These are phyloP conservation scores for Sturnira hondurensis DNA, from an alignment of 2,113 vertebrate genomes.

Conservation along the genomic window DNA sequence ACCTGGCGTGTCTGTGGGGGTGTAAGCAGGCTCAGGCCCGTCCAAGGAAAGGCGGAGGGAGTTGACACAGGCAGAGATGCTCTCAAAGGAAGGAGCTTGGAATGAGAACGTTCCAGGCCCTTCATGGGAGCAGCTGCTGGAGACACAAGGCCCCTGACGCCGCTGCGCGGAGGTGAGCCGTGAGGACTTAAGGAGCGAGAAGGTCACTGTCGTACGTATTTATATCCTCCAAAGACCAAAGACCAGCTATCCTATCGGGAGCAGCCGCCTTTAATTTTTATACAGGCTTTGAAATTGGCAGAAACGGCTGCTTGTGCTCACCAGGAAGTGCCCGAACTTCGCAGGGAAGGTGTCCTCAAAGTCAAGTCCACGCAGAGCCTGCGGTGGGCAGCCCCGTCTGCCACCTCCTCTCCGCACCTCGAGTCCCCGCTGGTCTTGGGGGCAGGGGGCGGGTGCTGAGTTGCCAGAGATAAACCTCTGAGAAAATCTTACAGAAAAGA, in stretches of 20 bases:
- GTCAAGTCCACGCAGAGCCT: neutral
- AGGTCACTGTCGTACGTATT: neutral
- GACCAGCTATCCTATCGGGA: neutral
- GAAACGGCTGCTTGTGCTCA: neutral
- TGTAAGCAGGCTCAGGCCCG: neutral
- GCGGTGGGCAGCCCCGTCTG: rapidly evolving
- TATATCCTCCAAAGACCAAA: neutral
- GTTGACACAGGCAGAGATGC: conserved; percentile 30
- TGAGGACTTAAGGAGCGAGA: rapidly evolving
- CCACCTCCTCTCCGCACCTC: rapidly evolving
- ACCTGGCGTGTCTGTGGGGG: conserved; percentile 16
- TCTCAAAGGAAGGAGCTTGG: conserved; percentile 55
- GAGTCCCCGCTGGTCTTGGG: neutral
- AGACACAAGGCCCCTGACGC: neutral
- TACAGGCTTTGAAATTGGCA: conserved; percentile 38
- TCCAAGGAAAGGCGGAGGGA: conserved; percentile 47
- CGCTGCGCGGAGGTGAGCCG: neutral
- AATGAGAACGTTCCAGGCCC: conserved; percentile 6
- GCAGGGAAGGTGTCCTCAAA: neutral
- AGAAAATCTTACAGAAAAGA: neutral
- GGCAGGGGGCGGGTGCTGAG: neutral
- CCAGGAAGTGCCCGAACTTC: neutral
- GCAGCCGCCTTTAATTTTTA: neutral
- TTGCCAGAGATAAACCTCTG: too few relatives aligned
- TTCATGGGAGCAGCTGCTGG: neutral